A percentile compares a stretch with the other conserved stretches of the same genome.
phyloP scores from a whole-genome alignment of 2,113 vertebrate species.

The Thamnophis sirtalis region DNA sequence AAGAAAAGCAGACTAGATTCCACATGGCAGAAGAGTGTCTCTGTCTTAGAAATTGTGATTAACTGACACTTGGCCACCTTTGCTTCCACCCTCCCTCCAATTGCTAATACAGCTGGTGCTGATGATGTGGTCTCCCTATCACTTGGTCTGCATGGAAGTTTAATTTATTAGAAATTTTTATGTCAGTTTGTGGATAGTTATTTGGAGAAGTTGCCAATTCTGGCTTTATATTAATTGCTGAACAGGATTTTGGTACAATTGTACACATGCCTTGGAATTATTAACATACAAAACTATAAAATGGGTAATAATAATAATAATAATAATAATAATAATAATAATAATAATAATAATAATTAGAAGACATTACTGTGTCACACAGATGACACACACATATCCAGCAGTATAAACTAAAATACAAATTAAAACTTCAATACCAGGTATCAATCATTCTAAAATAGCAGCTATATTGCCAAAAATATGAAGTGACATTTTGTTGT shows the following conservation, averaged over 20 bases:
- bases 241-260: not conserved
- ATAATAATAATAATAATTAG: too few relatives aligned
- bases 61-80: not conserved
- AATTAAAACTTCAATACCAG: not conserved
- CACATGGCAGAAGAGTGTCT: not conserved
- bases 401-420: not conserved
- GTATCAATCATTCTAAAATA: not conserved
- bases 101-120: not conserved
- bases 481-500: not conserved
- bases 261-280: not conserved
- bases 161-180: not conserved
- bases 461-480: not conserved
- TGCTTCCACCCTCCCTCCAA: not conserved
- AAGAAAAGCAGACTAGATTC: not conserved
- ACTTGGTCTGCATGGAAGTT: not conserved
- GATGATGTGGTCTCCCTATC: not conserved
- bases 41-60: not conserved
- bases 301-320: not conserved
- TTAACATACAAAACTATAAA: not conserved
- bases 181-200: not conserved
- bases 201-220: not conserved
- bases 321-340: not conserved
- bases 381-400: not conserved
- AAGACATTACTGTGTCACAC: not conserved
- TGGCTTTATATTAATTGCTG: not conserved